A percentile compares a stretch with the other conserved stretches of the same genome.
Evolutionary conservation across 2,888 invertebrate species (phyloP).

Genomic region (Laspeyria flexula): DNA sequence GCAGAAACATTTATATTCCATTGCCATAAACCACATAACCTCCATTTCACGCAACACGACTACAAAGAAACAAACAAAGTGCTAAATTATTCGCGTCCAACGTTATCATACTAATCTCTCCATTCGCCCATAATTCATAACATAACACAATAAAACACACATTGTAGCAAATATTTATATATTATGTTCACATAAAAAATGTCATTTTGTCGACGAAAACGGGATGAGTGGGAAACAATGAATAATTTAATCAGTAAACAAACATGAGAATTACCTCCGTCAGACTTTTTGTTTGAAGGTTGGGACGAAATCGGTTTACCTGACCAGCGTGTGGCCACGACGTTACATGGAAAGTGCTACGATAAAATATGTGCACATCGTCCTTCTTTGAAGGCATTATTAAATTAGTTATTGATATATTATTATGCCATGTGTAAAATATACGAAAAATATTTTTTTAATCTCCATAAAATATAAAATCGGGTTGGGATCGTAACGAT

Average conservation of each 20-base stretch:
- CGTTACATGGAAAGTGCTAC: neutral
- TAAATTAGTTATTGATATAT: too few relatives aligned
- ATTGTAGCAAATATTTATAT: slow-evolving; percentile 22
- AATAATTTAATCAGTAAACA: slow-evolving; percentile 25
- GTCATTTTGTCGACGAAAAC: slow-evolving; percentile 16
- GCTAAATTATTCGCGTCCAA: slow-evolving; percentile 1
- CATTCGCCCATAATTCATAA: slow-evolving; percentile 1
- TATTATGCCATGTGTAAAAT: too few relatives aligned
- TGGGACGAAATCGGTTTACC: neutral
- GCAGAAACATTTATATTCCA: too few relatives aligned
- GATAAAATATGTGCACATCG: too few relatives aligned
- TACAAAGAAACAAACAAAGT: neutral
- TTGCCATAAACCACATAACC: too few relatives aligned
- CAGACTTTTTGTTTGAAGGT: neutral
- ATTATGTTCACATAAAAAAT: slow-evolving; percentile 29
- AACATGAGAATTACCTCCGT: neutral
- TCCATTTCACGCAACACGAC: neutral
- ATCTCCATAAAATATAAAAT: too few relatives aligned
- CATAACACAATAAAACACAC: slow-evolving; percentile 9
- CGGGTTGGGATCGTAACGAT: too few relatives aligned
- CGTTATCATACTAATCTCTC: slow-evolving; percentile 9
- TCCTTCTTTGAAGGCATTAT: too few relatives aligned
- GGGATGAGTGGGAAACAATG: slow-evolving; percentile 29
- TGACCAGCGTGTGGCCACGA: neutral
- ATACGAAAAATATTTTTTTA: too few relatives aligned